Base-by-base conservation (phyloP, 2,113 vertebrate genomes). In the Mobula birostris region DNA sequence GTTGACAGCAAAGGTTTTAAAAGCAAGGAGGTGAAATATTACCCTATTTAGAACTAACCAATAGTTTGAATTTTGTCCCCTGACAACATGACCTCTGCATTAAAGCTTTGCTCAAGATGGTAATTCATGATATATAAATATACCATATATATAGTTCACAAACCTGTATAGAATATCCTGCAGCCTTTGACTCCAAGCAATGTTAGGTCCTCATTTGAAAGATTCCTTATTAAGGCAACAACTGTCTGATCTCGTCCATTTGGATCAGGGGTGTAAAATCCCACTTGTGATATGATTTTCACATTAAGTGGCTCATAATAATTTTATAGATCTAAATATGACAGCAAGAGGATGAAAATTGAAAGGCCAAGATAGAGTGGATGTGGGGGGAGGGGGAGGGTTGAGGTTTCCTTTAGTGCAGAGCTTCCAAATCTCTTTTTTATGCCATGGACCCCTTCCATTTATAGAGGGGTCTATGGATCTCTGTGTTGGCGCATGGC, bases 11-110 rank as follows among this genome's bases (percentile, higher is more conserved):
- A 68, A 36, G 87, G 17, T 91, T 70, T 91, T 70, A 68, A 70
- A 91, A 70, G 63, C 88, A 91, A 91, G 32, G 68, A 63, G 19
- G n/a, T 91, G 88, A 91, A 68, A 70, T 70, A 91, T 91, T 66
- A n/a, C n/a, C 12, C 58, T n/a, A 32, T 70, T 91, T 40, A 70
- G 32, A 70, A 91, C 15, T 70, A 88, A 88, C 85, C 85, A 88
- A 63, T 56, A 63, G 66, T 70, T 68, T 88, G 61, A 88, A 88
- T 56, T 40, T 70, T 91, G 88, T 29, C 88, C 32, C 63, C 32
- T 91, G 63, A 32, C 32, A 70, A 68, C 56, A 36, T 70, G 63
- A 91, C 63, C 88, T 70, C 63, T 7, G 19, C 88, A 17, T 40
- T 36, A 48, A 91, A 91, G 32, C 66, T 70, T n/a, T 40, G n/a